Percentiles rank a stretch among this genome's conserved stretches.
These are phyloP conservation scores for Meandrusa payeni DNA, from an alignment of 2,888 invertebrate genomes.

Conservation along the genomic window DNA sequence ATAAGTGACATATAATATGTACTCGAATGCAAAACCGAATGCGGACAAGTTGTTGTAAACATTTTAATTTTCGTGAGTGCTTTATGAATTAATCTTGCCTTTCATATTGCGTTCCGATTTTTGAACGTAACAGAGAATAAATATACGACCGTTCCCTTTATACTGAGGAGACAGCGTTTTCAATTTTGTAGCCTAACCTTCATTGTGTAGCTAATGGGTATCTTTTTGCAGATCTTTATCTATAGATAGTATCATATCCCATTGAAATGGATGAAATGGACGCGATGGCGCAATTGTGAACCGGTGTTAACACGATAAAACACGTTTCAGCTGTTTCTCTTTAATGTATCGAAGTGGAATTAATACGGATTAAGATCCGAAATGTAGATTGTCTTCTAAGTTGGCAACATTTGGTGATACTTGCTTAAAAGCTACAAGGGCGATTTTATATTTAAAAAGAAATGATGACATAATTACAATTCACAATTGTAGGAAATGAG, in stretches of 20 bases:
- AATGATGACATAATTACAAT: too few relatives aligned
- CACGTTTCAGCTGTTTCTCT: conserved; percentile 38
- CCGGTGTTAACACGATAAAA: conserved; percentile 46
- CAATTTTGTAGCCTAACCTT: conserved; percentile 44
- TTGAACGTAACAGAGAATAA: conserved; percentile 26
- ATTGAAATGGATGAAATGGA: conserved; percentile 60
- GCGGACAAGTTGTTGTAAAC: conserved; percentile 41
- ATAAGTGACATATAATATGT: conserved; percentile 30
- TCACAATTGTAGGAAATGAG: too few relatives aligned
- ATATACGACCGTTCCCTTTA: conserved; percentile 31
- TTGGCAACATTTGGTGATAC: conserved; percentile 9
- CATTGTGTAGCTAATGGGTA: conserved; percentile 55
- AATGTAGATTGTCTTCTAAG: conserved; percentile 26
- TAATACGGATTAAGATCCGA: conserved; percentile 42
- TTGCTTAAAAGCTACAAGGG: too few relatives aligned
- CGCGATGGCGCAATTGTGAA: conserved; percentile 48
- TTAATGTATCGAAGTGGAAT: conserved; percentile 41
- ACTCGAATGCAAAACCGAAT: conserved; percentile 4
- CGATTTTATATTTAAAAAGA: too few relatives aligned
- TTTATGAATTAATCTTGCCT: conserved; percentile 51
- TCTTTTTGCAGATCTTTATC: conserved; percentile 65
- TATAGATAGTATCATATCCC: conserved; percentile 57
- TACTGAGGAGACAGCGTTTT: conserved; percentile 33
- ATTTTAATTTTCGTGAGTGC: conserved; percentile 71
- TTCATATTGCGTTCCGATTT: conserved; percentile 34